phyloP scores from a whole-genome alignment of 1,140 invertebrate genomes.

The Magallana gigas region DNA sequence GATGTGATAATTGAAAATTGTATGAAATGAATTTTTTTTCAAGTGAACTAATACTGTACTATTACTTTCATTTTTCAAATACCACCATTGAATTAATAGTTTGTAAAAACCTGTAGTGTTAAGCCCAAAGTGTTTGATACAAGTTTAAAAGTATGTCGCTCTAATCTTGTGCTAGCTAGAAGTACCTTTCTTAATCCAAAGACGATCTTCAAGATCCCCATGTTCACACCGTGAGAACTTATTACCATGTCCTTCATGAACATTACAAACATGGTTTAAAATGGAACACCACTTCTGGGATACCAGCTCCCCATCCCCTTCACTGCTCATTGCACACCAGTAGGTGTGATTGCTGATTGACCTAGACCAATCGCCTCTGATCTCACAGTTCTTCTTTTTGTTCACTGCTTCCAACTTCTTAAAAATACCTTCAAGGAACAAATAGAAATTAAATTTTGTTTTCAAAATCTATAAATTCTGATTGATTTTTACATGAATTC shows the following conservation, averaged over 20 bases:
- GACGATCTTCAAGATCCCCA: background rate
- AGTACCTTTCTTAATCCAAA: background rate
- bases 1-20: too few species aligned
- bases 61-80: too few species aligned
- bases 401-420: conserved; percentile 44
- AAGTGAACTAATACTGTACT: too few species aligned
- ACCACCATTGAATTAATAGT: too few species aligned
- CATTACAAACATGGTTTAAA: conserved; percentile 51
- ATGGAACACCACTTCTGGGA: conserved; percentile 50
- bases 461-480: too few species aligned
- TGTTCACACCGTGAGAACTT: conserved; percentile 43
- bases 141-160: too few species aligned
- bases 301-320: conserved; percentile 53
- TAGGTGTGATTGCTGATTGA: conserved; percentile 56
- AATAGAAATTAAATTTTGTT: too few species aligned
- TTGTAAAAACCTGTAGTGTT: too few species aligned
- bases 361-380: conserved; percentile 28
- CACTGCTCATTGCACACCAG: conserved; percentile 53
- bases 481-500: too few species aligned
- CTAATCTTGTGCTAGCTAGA: too few species aligned
- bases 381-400: conserved; percentile 35
- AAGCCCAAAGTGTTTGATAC: too few species aligned
- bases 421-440: conserved; percentile 29
- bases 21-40: too few species aligned
- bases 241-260: conserved; percentile 53